Percentiles rank a stretch among this genome's conserved stretches.
Evolutionary conservation across 2,113 vertebrate genomes (phyloP).

Genomic region (Sturnira hondurensis): DNA sequence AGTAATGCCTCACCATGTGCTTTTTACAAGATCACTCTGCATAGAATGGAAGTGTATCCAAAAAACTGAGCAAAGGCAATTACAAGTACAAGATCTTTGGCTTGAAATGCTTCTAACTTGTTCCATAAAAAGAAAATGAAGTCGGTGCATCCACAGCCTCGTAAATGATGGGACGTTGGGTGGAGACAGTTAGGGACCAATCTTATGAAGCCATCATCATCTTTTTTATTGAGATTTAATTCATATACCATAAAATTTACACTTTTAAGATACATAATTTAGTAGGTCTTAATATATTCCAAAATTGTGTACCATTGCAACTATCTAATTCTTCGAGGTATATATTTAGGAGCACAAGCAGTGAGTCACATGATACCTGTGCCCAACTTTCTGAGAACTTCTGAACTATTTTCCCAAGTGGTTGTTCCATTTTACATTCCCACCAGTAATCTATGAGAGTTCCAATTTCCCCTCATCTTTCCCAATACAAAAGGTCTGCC

Average conservation of each 20-base stretch:
- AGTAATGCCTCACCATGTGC: not conserved
- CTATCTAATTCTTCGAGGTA: not conserved
- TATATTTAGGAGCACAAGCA: not conserved
- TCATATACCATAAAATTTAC: not conserved
- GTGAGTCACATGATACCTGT: not conserved
- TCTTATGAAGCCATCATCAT: not conserved
- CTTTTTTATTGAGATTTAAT: not conserved
- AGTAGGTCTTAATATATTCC: not conserved
- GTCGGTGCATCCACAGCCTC: not conserved
- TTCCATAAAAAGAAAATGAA: not conserved
- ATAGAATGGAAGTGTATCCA: not conserved
- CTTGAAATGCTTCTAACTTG: not conserved
- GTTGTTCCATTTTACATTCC: not conserved
- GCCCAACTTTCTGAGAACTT: not conserved
- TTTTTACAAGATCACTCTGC: not conserved
- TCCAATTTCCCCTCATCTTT: not conserved
- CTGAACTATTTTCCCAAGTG: not conserved
- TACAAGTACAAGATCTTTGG: not conserved
- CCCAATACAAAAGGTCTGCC: not conserved
- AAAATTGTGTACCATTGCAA: not conserved
- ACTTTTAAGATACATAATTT: not conserved
- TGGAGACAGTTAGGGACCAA: not conserved
- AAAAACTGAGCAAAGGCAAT: not conserved
- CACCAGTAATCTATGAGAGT: not conserved
- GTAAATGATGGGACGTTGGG: not conserved